A percentile compares a stretch with the other conserved stretches of the same genome.
These are phyloP conservation scores for Opisthocomus hoazin DNA, from an alignment of 2,113 vertebrate genomes.

Conservation along the genomic window DNA sequence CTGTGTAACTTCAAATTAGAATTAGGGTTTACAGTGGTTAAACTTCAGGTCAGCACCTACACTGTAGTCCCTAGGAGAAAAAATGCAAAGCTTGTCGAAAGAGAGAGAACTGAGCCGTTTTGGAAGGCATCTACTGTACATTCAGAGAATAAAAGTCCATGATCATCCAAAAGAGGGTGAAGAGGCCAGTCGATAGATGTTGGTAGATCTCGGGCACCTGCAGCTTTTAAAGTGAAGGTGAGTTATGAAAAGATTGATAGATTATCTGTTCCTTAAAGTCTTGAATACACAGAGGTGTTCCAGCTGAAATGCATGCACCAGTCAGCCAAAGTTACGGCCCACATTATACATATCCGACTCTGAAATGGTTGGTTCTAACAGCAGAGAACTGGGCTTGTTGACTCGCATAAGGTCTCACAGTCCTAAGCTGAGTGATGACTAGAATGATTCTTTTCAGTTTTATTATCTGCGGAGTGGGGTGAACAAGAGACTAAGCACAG, in stretches of 20 bases:
- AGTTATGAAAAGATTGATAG: background rate
- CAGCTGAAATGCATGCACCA: background rate
- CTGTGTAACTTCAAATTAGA: background rate
- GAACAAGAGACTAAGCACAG: background rate
- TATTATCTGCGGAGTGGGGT: background rate
- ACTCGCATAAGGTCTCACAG: background rate
- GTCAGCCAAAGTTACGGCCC: background rate
- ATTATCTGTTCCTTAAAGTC: background rate
- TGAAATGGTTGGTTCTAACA: background rate
- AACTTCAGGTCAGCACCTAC: background rate
- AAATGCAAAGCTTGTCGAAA: background rate
- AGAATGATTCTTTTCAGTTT: background rate
- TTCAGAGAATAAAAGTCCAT: background rate
- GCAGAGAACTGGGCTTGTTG: background rate
- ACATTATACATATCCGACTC: background rate
- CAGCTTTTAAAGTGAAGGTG: background rate
- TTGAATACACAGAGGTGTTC: too few relatives aligned
- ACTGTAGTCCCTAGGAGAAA: background rate
- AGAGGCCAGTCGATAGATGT: background rate
- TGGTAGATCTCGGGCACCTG: too few relatives aligned
- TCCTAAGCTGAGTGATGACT: background rate
- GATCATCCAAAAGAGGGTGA: background rate
- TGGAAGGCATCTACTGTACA: background rate
- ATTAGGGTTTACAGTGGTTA: background rate
- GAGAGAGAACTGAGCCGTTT: background rate